Conservation (phyloP, 2,113 vertebrate species). For the Silurus asotus region DNA sequence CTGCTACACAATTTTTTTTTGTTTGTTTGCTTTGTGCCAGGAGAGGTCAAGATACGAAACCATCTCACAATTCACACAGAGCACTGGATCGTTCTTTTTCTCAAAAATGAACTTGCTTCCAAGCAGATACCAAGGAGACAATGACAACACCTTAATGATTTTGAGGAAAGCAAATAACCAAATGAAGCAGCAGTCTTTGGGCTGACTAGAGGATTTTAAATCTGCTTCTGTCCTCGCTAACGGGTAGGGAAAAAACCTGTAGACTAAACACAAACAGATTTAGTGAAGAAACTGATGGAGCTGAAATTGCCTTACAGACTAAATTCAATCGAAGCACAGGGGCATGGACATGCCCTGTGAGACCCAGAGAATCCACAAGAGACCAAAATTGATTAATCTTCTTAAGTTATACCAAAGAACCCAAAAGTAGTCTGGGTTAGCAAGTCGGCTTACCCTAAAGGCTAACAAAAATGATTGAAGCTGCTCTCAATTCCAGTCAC, state of each 20-base stretch:
- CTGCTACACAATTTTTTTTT: no score
- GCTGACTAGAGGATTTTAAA: background rate
- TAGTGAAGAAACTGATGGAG: background rate
- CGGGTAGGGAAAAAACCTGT: background rate
- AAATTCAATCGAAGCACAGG: background rate
- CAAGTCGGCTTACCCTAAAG: constrained; percentile 35
- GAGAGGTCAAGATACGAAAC: background rate
- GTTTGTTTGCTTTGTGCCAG: background rate
- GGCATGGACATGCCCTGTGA: background rate
- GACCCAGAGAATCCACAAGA: background rate
- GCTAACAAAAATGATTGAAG: constrained; percentile 39
- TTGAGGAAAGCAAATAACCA: background rate
- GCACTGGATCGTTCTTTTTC: background rate
- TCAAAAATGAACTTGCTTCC: background rate
- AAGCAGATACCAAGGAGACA: background rate
- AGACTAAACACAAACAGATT: constrained; percentile 5
- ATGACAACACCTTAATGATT: background rate
- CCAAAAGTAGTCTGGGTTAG: constrained; percentile 31
- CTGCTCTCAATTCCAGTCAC: constrained; percentile 48
- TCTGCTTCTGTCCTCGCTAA: background rate
- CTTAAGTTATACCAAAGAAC: constrained; percentile 34
- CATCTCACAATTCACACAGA: background rate
- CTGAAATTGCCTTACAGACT: background rate
- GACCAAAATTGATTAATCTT: constrained; percentile 15
- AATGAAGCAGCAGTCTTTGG: background rate